phyloP scores from a whole-genome alignment of 2,797 vertebrate genomes.

The Crax fasciolata region DNA sequence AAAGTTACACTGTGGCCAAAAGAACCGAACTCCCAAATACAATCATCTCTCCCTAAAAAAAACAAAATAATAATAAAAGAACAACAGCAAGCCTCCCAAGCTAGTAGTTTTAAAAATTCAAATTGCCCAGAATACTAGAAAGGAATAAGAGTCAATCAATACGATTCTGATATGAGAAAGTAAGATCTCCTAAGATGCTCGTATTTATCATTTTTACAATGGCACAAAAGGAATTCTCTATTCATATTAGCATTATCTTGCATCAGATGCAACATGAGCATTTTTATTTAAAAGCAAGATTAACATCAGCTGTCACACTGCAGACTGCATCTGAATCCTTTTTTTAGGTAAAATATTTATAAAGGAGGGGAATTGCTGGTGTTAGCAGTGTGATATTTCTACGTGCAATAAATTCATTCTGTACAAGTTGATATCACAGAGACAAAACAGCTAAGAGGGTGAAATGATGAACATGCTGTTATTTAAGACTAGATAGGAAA shows the following conservation, averaged over 20 bases:
- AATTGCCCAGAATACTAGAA: not conserved
- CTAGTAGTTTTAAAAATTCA: not conserved
- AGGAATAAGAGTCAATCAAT: not conserved
- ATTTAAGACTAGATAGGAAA: not conserved
- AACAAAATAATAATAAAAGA: not conserved
- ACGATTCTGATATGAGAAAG: not conserved
- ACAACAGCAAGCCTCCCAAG: not conserved
- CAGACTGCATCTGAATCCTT: not conserved
- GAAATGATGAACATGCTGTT: not conserved
- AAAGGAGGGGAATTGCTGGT: not conserved
- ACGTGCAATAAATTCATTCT: not conserved
- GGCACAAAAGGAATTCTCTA: not conserved
- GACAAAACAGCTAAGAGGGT: not conserved
- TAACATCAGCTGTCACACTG: not conserved
- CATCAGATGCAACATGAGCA: accelerated
- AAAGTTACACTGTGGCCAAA: not conserved
- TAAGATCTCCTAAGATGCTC: not conserved
- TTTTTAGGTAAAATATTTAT: not conserved
- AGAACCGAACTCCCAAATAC: not conserved
- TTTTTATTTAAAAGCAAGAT: not conserved
- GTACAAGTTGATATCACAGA: not conserved
- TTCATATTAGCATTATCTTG: not conserved
- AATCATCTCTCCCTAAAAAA: not conserved
- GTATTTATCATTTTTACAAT: not conserved
- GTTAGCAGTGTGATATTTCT: not conserved